Evolutionary conservation across 2,113 vertebrate species (phyloP).

Genomic region (Scopus umbretta): DNA sequence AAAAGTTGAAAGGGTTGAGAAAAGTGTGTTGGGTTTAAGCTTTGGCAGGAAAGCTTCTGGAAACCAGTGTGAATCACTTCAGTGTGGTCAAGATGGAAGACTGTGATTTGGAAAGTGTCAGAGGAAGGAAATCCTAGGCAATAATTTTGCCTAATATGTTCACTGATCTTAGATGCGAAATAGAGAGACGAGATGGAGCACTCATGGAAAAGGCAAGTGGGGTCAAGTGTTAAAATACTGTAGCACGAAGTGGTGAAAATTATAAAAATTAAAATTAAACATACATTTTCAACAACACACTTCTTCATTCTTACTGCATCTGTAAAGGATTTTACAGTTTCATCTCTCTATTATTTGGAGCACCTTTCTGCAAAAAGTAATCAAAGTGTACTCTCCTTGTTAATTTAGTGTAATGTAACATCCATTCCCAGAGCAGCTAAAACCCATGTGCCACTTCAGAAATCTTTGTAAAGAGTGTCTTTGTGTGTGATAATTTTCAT

Average conservation of each 20-base stretch:
- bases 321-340: not conserved
- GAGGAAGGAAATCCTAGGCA: not conserved
- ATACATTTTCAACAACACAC: not conserved
- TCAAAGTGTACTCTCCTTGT: not conserved
- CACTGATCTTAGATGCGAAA: not conserved
- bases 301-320: not conserved
- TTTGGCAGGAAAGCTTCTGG: not conserved
- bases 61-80: not conserved
- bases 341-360: not conserved
- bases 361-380: not conserved
- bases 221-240: not conserved
- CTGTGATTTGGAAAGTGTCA: not conserved
- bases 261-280: not conserved
- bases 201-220: not conserved
- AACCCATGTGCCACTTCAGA: not conserved
- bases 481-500: constrained; percentile 14
- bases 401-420: not conserved
- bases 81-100: not conserved
- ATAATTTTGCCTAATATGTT: not conserved
- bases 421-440: not conserved
- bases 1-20: not conserved
- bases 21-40: not conserved
- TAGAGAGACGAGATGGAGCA: not conserved
- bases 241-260: not conserved
- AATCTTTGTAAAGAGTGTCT: not conserved